Conservation (phyloP, 1,140 invertebrate species). For the Uloborus diversus region DNA sequence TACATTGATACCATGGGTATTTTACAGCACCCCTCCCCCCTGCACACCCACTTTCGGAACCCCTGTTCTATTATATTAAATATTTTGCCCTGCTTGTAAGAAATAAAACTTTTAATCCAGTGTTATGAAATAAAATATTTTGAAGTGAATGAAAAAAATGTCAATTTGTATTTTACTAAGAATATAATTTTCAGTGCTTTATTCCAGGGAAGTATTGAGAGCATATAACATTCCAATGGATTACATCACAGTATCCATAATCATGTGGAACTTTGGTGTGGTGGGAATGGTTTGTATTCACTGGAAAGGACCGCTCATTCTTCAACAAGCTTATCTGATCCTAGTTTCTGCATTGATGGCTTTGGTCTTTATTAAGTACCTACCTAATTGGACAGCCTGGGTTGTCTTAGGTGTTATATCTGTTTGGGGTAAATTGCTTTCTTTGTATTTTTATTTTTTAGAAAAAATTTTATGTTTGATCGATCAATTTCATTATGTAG, state of each 20-base stretch:
- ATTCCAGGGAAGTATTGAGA: conserved; percentile 85
- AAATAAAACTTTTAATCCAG: no score
- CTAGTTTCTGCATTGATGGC: conserved; percentile 98
- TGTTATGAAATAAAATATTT: no score
- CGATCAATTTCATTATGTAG: no score
- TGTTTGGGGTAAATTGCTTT: conserved; percentile 84
- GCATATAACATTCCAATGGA: conserved; percentile 97
- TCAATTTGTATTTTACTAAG: no score
- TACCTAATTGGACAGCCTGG: conserved; percentile 99
- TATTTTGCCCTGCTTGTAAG: no score
- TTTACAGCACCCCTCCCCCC: no score
- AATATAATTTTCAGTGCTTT: no score
- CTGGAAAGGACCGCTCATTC: conserved; percentile 92
- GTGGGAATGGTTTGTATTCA: conserved; percentile 98
- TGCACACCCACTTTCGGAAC: no score
- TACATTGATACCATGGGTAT: no score
- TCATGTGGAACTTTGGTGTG: conserved; percentile 99
- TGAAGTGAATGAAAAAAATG: no score
- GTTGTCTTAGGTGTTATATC: conserved; percentile 95
- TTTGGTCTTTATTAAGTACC: conserved; percentile 98
- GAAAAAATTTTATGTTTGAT: not conserved
- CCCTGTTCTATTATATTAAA: no score
- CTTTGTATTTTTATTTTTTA: not conserved
- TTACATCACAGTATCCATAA: conserved; percentile 84
- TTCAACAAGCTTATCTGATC: conserved; percentile 97